phyloP scores from a whole-genome alignment of 2,888 invertebrate species.

The Heliconius sara region DNA sequence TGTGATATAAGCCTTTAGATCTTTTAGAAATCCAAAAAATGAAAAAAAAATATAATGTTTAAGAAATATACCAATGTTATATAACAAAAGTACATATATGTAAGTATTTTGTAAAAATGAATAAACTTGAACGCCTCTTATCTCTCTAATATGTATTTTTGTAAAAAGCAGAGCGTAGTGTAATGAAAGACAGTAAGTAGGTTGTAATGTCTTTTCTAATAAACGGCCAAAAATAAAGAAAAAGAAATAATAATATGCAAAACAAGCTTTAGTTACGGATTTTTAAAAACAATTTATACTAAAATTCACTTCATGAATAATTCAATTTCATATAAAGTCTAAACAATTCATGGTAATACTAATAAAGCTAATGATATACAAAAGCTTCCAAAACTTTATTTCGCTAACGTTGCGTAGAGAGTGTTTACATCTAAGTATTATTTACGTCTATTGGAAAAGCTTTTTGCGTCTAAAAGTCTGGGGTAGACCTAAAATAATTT shows the following conservation, averaged over 20 bases:
- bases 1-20: background rate
- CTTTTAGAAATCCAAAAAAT: too few species aligned
- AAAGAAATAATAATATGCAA: background rate
- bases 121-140: too few species aligned
- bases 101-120: too few species aligned
- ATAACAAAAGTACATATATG: too few species aligned
- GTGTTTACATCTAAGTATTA: background rate
- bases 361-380: constrained; percentile 37
- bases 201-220: background rate
- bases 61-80: too few species aligned
- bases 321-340: constrained; percentile 34
- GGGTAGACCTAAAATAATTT: background rate
- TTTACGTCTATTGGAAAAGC: constrained; percentile 7
- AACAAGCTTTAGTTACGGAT: background rate
- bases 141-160: background rate
- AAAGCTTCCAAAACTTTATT: constrained; percentile 27
- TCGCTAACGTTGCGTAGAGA: constrained; percentile 9
- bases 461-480: constrained; percentile 2
- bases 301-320: constrained; percentile 36
- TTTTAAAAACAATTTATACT: background rate
- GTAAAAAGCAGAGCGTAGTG: background rate
- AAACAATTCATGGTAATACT: constrained; percentile 28
- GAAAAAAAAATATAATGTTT: too few species aligned
- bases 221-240: background rate
- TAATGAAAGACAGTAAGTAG: background rate